Evolutionary conservation across 2,113 vertebrate species (phyloP).

Genomic region (Solea senegalensis): DNA sequence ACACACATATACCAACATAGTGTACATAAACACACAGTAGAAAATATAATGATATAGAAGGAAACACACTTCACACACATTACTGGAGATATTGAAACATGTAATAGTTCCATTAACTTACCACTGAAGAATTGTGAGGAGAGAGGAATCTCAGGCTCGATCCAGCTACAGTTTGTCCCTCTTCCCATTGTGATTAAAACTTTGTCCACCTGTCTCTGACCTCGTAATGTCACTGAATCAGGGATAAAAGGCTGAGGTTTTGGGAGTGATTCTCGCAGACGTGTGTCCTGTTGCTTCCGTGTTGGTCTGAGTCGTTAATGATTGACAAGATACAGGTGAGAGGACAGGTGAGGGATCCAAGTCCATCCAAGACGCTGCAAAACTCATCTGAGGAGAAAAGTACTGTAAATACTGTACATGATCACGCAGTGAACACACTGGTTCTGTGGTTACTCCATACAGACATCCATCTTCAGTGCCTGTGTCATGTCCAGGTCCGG

Average conservation of each 20-base stretch:
- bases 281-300: conserved; percentile 21
- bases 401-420: no score
- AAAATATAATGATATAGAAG: no score
- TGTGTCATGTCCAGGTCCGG: no score
- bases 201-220: not conserved
- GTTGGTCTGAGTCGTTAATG: conserved; percentile 69
- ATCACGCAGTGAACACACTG: not conserved
- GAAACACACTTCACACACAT: not conserved
- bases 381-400: not conserved
- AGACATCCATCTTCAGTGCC: not conserved
- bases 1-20: no score
- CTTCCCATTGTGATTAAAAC: conserved; percentile 38
- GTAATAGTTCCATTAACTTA: conserved; percentile 29
- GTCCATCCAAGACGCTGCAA: conserved; percentile 56
- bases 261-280: not conserved
- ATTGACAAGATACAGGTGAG: conserved; percentile 70
- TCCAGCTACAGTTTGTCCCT: conserved; percentile 77
- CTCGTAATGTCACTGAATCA: not conserved
- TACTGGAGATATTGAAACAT: no score
- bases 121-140: conserved; percentile 80
- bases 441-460: not conserved
- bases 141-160: conserved; percentile 76
- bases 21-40: no score
- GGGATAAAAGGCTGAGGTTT: not conserved
- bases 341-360: conserved; percentile 67